phyloP scores from a whole-genome alignment of 2,113 vertebrate species.

The Pseudopodoces humilis region DNA sequence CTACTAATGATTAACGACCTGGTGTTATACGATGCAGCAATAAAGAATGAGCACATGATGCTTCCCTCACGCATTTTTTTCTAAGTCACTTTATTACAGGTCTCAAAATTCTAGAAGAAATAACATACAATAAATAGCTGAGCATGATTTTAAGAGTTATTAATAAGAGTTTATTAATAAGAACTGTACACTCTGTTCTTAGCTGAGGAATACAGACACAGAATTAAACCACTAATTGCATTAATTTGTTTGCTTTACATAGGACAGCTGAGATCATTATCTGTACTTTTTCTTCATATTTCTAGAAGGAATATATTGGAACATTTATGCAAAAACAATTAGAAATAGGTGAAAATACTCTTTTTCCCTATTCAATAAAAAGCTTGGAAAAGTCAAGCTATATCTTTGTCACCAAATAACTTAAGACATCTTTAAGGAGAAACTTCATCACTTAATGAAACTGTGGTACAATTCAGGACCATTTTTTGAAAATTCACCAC shows the following conservation, averaged over 20 bases:
- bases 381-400: neutral
- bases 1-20: conserved; percentile 68
- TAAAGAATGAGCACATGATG: conserved; percentile 19
- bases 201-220: neutral
- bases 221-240: neutral
- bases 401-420: neutral
- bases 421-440: neutral
- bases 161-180: neutral
- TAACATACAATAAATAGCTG: neutral
- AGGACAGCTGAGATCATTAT: neutral
- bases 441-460: neutral
- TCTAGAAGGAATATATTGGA: neutral
- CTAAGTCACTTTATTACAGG: neutral
- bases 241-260: neutral
- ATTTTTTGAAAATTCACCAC: neutral
- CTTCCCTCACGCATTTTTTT: neutral
- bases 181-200: neutral
- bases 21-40: conserved; percentile 13
- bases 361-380: neutral
- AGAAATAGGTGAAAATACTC: neutral
- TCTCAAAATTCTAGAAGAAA: neutral
- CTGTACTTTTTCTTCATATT: neutral
- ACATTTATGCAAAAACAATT: neutral
- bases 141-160: neutral
- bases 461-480: neutral